Evolutionary conservation across 2,113 vertebrate species (phyloP), one percentile per base, ranked within the genome.

Genomic region (Candoia aspera): DNA sequence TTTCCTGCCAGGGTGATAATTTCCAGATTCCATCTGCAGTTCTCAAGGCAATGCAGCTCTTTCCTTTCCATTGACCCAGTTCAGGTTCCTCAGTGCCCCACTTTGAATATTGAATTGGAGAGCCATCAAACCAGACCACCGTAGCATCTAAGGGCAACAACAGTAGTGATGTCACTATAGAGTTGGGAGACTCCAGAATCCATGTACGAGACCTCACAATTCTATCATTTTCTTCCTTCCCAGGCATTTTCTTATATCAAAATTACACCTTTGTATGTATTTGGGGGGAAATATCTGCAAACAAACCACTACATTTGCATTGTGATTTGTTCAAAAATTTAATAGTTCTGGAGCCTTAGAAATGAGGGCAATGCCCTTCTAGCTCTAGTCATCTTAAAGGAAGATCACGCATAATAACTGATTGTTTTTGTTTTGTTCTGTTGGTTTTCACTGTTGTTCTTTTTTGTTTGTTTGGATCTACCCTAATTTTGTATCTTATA

Each of bases 11-110:
- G 0, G 95, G 90, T 19, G 97, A 96, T 92, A 98, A 94, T 19
- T 97, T 97, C 99, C 99, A 99, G 84, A 97, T 90, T 79, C 98
- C 98, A 87, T 99, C 98, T 0, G 95, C 92, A 33, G 98, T 97
- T 93, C 95, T 97, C 95, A 98, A 95, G 10, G 97, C 97, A 90
- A 98, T 95, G 83, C 99, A 99, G 19, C 95, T 95, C 88, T 98
- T 97, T 49, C 96, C 92, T n/a, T 94, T 95, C 91, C 98, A 94
- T 84, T 88, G 3, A 29, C 95, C 96, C 89, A 93, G 24, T 87
- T 98, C 97, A 24, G 98, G 98, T 57, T 97, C 96, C 93, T 96
- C 96, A 95, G 97, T 94, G 68, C 97, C 97, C 99, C 99, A 99
- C 96, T 98, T 99, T 79, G 98, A 98, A 94, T 98, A 98, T 83